Base-by-base conservation (phyloP, 2,888 invertebrate species). In the Drosophila demipolita region DNA sequence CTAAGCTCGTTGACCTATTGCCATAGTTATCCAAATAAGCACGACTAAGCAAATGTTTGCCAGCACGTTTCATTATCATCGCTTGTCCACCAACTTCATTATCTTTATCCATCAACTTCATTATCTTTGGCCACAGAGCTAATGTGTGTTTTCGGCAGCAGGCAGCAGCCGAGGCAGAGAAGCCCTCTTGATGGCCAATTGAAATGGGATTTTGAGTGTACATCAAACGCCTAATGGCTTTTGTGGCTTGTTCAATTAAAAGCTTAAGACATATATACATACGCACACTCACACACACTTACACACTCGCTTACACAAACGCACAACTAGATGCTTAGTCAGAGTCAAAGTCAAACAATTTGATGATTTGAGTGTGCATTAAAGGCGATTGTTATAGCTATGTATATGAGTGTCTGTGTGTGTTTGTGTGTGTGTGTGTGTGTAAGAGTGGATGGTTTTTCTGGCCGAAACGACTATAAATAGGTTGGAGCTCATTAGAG, bases 171-270 rank as follows among this genome's bases (percentile, higher is more conserved):
- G 45, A 33, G 26, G 54, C 58, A 42, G 66, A 62, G 52, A 50
- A 45, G 80, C n/a, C 36, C 40, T 32, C 61, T 71, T 67, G 78
- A 67, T 69, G 80, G 69, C 71, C 82, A 84, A 89, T 87, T 81
- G 73, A 84, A 84, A 75, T 73, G 70, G 78, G 77, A 79, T 83
- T 83, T 73, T 64, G 64, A 72, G 59, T 68, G 77, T 68, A 63
- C 76, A 82, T 72, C 75, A 78, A 75, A 76, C 57, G 82, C 73
- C 64, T 83, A 90, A 88, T 86, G 75, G 77, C 32, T 71, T 84
- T 72, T 80, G 20, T 77, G 66, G 74, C 88, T 82, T 85, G 88
- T 89, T 83, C 83, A 90, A 87, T 90, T 88, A 84, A 89, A 77
- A 87, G 87, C 77, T 82, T 75, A 78, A 82, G 69, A 63, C 70